These are phyloP conservation scores for Anarsia innoxiella DNA, from an alignment of 2,888 invertebrate genomes.

Conservation along the genomic window DNA sequence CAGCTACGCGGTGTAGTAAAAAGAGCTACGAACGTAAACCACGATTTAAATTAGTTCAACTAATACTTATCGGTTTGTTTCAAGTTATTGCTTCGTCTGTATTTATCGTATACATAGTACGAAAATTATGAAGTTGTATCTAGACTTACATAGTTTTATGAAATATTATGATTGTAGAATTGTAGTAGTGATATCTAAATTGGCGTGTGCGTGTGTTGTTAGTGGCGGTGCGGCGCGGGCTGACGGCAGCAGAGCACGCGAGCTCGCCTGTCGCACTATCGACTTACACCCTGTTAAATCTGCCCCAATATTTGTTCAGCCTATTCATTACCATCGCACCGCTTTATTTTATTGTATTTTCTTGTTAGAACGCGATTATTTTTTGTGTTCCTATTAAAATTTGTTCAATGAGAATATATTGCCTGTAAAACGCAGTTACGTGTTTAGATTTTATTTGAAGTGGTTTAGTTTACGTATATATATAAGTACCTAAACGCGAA, in stretches of 20 bases:
- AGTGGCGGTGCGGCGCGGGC: constrained; percentile 15
- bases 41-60: too few relatives aligned
- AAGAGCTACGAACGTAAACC: too few relatives aligned
- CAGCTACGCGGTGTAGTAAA: too few relatives aligned
- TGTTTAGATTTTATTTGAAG: too few relatives aligned
- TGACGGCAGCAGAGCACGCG: constrained; percentile 48
- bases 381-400: constrained; percentile 46
- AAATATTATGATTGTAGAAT: constrained; percentile 1
- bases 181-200: constrained; percentile 55
- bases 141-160: constrained; percentile 11
- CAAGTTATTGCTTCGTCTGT: too few relatives aligned
- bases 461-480: too few relatives aligned
- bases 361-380: constrained; percentile 37
- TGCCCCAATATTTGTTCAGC: constrained; percentile 68
- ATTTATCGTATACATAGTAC: too few relatives aligned
- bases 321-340: constrained; percentile 59
- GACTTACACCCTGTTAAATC: constrained; percentile 70
- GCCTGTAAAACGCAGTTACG: constrained; percentile 28
- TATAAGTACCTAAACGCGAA: too few relatives aligned
- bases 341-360: constrained; percentile 62
- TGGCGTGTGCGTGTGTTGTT: constrained; percentile 40
- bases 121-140: too few relatives aligned
- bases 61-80: too few relatives aligned
- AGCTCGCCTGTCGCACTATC: constrained; percentile 65
- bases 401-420: constrained; percentile 43